phyloP scores from a whole-genome alignment of 2,113 vertebrate species.

The Chaetodon trifascialis region DNA sequence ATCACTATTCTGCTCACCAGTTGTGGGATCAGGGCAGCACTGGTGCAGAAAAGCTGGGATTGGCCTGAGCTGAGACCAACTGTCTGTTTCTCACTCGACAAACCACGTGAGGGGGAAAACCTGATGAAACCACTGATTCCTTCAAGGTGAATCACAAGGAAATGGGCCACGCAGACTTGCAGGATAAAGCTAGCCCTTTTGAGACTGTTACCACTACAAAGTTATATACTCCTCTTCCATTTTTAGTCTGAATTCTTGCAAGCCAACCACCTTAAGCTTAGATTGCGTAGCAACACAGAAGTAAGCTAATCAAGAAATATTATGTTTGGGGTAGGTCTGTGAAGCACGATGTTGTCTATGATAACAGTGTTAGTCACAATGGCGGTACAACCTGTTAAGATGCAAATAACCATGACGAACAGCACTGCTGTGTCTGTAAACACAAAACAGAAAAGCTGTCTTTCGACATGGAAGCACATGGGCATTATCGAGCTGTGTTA shows the following conservation, averaged over 20 bases:
- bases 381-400: constrained; percentile 47
- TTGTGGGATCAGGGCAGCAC: constrained; percentile 51
- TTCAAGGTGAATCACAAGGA: constrained; percentile 15
- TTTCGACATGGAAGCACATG: constrained; percentile 1
- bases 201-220: constrained; percentile 2
- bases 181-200: neutral
- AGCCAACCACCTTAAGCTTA: constrained; percentile 9
- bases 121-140: constrained; percentile 29
- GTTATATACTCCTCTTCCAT: neutral
- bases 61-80: constrained; percentile 18
- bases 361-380: constrained; percentile 60
- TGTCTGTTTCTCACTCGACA: constrained; percentile 7
- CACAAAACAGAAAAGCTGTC: constrained; percentile 12
- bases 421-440: constrained; percentile 8
- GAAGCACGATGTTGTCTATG: constrained; percentile 58
- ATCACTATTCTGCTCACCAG: constrained; percentile 64
- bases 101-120: constrained; percentile 19
- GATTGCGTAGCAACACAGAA: constrained; percentile 64
- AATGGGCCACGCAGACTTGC: neutral
- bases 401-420: constrained; percentile 55
- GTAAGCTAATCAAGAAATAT: constrained; percentile 59
- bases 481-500: neutral
- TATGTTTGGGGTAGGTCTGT: constrained; percentile 49
- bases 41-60: constrained; percentile 54
- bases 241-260: constrained; percentile 7